Conservation (phyloP, 2,888 invertebrate species). For the Cephus pulcher region DNA sequence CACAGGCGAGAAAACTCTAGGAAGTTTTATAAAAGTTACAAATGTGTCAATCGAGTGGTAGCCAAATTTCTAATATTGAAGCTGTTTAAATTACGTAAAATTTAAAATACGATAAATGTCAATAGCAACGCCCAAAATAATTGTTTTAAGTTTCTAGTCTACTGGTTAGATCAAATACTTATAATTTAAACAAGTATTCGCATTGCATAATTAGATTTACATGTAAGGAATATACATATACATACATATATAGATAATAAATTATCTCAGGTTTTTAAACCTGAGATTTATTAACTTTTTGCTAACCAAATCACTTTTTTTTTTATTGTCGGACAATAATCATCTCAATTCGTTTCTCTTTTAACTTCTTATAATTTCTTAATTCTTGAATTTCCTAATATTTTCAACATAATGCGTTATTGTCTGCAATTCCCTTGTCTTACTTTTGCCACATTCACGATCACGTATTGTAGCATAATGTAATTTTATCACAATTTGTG, state of each 20-base stretch:
- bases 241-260: too few species aligned
- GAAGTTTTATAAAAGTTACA: too few species aligned
- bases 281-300: too few species aligned
- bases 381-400: too few species aligned
- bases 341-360: too few species aligned
- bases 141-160: constrained; percentile 56
- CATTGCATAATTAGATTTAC: constrained; percentile 34
- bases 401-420: background rate
- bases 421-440: constrained; percentile 18
- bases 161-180: constrained; percentile 43
- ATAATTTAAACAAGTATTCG: constrained; percentile 47
- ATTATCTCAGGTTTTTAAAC: constrained; percentile 10
- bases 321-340: too few species aligned
- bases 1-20: too few species aligned
- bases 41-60: background rate
- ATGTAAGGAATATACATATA: constrained; percentile 36
- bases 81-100: too few species aligned
- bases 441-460: background rate
- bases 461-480: too few species aligned
- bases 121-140: constrained; percentile 27
- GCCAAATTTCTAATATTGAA: background rate
- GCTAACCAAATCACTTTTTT: too few species aligned
- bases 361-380: too few species aligned
- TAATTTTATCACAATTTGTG: too few species aligned
- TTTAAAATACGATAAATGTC: background rate